A percentile compares a stretch with the other conserved stretches of the same genome.
phyloP scores from a whole-genome alignment of 2,113 vertebrate genomes.

The Orcinus orca region DNA sequence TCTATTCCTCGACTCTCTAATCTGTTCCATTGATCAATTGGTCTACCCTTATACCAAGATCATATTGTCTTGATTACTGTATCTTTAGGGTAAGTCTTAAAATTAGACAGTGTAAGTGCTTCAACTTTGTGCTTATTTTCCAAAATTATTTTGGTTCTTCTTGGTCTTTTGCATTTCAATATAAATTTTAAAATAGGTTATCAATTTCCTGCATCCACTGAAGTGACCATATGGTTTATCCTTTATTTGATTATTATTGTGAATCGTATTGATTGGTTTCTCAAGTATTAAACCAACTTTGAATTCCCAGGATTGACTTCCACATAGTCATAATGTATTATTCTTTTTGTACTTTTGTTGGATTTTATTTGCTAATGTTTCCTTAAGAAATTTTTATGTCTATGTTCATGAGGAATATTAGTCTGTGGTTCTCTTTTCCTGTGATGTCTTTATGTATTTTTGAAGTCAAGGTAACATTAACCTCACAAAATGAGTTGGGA shows the following conservation, averaged over 20 bases:
- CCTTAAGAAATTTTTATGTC: not conserved
- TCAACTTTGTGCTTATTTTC: not conserved
- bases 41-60: not conserved
- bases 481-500: not conserved
- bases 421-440: not conserved
- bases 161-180: not conserved
- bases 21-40: not conserved
- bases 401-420: not conserved
- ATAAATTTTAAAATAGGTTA: not conserved
- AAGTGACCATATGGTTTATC: not conserved
- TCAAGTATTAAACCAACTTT: not conserved
- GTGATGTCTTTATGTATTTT: not conserved
- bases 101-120: not conserved
- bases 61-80: not conserved
- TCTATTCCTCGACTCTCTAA: not conserved
- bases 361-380: not conserved
- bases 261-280: not conserved
- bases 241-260: not conserved
- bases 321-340: not conserved
- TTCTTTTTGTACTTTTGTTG: not conserved
- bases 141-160: not conserved
- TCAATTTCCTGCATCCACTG: not conserved
- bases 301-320: not conserved
- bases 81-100: not conserved
- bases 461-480: not conserved